These are phyloP conservation scores for Etia nguti DNA, from an alignment of 2,113 vertebrate genomes.

Conservation along the genomic window DNA sequence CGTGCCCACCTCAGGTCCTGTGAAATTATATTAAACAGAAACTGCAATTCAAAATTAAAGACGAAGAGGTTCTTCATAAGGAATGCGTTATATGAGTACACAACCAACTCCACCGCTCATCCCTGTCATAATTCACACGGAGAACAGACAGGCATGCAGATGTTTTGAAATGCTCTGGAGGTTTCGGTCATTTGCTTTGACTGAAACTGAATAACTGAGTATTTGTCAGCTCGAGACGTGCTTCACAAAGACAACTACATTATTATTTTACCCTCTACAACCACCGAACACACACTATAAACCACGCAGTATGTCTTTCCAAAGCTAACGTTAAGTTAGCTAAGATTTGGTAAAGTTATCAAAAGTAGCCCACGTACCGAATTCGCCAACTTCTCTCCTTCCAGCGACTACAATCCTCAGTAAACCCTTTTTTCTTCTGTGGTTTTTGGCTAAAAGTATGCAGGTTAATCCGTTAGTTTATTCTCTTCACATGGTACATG, in stretches of 20 bases:
- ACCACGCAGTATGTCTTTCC: not conserved
- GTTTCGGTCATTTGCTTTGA: not conserved
- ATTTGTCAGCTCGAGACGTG: not conserved
- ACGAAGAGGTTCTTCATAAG: not conserved
- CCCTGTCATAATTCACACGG: not conserved
- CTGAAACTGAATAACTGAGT: not conserved
- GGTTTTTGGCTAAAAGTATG: not conserved
- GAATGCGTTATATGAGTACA: not conserved
- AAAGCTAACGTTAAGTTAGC: not conserved
- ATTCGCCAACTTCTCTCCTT: conserved; percentile 13
- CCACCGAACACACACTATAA: not conserved
- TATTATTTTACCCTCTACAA: not conserved
- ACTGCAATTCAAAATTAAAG: not conserved
- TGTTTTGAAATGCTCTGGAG: not conserved
- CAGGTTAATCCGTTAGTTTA: not conserved
- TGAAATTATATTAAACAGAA: not conserved
- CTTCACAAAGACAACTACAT: not conserved
- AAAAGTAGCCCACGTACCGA: conserved; percentile 33
- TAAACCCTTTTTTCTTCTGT: not conserved
- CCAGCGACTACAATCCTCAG: not conserved
- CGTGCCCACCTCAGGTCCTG: not conserved
- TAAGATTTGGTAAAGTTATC: not conserved
- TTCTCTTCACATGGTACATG: conserved; percentile 45
- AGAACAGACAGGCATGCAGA: not conserved
- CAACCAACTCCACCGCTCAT: not conserved